Evolutionary conservation across 2,797 vertebrate species (phyloP), one percentile per base, ranked within the genome.

Genomic region (Pantherophis alleghaniensis): DNA sequence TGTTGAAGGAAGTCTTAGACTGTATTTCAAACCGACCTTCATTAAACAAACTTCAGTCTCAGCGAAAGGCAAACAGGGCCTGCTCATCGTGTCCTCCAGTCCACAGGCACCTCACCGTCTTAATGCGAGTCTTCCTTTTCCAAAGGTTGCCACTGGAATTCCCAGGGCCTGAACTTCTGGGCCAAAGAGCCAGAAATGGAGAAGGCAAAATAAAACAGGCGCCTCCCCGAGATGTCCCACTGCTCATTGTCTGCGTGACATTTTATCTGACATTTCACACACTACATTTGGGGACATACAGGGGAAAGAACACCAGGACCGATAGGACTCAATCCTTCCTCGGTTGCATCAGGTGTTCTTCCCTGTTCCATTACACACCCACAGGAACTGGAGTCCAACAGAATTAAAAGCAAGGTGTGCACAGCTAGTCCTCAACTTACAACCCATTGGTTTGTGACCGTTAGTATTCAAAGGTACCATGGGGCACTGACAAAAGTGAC

Each of bases 291-390:
- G 20, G 20, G 74, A 10, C 74, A 11, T 4, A 0, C 7, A 1
- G 74, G 32, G 7, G 16, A 10, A 20, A 20, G 32, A 10, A 4
- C 6, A 3, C 12, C 69, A 3, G 16, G 4, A 0, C 16, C 0
- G 7, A 16, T 0, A 9, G 7, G 32, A 37, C 9, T 11, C 37
- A 11, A 22, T 5, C 3, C 18, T 10, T 1, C 74, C 18, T 28
- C 24, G 1, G 61, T 28, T 22, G 3, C 1, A 3, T 4, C 11
- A 59, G 61, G 28, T 28, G 10, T 1, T 13, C 13, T 13, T 0
- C 61, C 26, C 61, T 26, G 7, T 42, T 10, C 69, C 32, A 14
- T 20, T 37, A 0, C 5, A 3, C 12, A n/a, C n/a, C 28, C 57
- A 57, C 74, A 37, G 66, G 32, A 37, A 79, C 32, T 37, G 69